These are phyloP conservation scores for Xanthorhoe designata DNA, from an alignment of 2,888 invertebrate species.

Conservation along the genomic window DNA sequence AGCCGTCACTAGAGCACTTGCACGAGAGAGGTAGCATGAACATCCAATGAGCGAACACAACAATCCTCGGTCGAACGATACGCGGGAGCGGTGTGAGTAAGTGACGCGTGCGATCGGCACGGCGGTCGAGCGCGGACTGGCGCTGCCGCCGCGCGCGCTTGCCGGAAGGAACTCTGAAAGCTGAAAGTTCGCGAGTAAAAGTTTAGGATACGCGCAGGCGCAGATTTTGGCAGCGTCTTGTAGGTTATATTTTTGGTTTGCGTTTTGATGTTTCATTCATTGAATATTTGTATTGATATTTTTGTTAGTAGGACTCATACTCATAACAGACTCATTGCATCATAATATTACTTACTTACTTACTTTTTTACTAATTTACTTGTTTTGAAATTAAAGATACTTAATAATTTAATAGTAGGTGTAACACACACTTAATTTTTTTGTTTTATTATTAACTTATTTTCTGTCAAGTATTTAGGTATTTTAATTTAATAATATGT, in stretches of 20 bases:
- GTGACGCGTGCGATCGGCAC: conserved; percentile 67
- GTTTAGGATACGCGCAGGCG: conserved; percentile 52
- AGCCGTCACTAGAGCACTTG: conserved; percentile 76
- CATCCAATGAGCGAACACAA: conserved; percentile 12
- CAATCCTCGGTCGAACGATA: conserved; percentile 51
- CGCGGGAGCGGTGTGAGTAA: conserved; percentile 50
- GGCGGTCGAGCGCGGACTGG: conserved; percentile 74
- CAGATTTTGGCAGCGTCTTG: conserved; percentile 3
- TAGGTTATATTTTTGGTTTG: conserved; percentile 7
- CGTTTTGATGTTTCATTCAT: background rate
- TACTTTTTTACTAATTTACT: no score
- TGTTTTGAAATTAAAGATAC: no score
- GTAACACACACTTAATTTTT: no score
- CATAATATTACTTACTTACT: no score
- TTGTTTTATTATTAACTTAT: no score
- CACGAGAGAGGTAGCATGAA: conserved; percentile 52
- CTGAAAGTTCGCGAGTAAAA: conserved; percentile 79
- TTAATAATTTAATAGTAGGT: no score
- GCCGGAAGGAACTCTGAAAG: conserved; percentile 79
- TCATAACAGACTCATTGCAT: no score
- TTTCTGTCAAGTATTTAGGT: no score
- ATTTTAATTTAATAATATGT: no score
- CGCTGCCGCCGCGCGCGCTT: conserved; percentile 64
- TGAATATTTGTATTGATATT: background rate
- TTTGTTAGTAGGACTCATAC: background rate